phyloP scores from a whole-genome alignment of 2,113 vertebrate species.

The Tichodroma muraria region DNA sequence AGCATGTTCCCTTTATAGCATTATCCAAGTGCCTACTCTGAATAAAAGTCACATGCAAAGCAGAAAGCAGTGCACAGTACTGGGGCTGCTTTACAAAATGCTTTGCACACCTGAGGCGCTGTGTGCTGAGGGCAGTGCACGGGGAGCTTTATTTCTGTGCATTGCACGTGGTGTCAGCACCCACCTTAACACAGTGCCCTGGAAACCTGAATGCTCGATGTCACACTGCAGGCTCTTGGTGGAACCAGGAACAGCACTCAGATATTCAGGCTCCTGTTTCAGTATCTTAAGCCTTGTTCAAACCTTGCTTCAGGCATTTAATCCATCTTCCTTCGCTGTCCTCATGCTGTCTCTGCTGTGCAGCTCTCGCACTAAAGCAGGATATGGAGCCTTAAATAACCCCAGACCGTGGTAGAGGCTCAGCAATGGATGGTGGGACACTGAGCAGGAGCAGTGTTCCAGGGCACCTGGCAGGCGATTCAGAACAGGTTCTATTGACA shows the following conservation, averaged over 20 bases:
- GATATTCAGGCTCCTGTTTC: background rate
- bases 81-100: background rate
- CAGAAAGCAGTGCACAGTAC: background rate
- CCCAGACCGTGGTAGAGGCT: background rate
- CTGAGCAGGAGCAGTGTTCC: background rate
- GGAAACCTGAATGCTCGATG: accelerated
- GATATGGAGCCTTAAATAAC: background rate
- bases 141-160: background rate
- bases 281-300: background rate
- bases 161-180: background rate
- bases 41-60: background rate
- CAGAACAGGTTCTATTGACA: background rate
- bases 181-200: accelerated
- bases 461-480: background rate
- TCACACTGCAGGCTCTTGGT: background rate
- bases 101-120: accelerated
- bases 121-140: background rate
- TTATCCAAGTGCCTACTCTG: background rate
- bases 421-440: background rate
- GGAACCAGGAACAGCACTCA: background rate
- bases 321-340: background rate
- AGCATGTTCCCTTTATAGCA: background rate
- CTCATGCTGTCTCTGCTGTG: background rate
- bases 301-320: background rate
- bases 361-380: background rate